Conservation (phyloP, 2,888 invertebrate species). For the Drepanosiphum platanoidis region DNA sequence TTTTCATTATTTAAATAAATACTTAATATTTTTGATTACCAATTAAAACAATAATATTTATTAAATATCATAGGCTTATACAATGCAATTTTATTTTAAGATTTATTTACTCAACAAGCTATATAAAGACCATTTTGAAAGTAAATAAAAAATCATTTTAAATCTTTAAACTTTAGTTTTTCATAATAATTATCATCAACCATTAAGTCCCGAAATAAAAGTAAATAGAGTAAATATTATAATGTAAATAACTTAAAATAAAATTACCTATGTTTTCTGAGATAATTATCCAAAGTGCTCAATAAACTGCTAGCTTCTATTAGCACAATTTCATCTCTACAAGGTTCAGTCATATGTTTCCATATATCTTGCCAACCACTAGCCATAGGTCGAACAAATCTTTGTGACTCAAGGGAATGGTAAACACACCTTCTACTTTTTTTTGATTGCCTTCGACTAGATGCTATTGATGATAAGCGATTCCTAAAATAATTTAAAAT, state of each 20-base stretch:
- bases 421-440: conserved; percentile 89
- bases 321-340: conserved; percentile 85
- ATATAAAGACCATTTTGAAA: too few species aligned
- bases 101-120: too few species aligned
- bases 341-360: conserved; percentile 84
- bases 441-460: conserved; percentile 84
- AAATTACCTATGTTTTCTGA: conserved; percentile 82
- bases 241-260: neutral
- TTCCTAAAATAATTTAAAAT: conserved; percentile 69
- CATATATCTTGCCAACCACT: conserved; percentile 85
- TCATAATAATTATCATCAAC: neutral
- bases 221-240: neutral
- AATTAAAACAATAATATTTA: too few species aligned
- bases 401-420: conserved; percentile 89
- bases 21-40: too few species aligned
- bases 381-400: conserved; percentile 73
- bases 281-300: conserved; percentile 87
- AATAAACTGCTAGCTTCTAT: conserved; percentile 86
- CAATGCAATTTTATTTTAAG: too few species aligned
- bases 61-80: too few species aligned
- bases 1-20: too few species aligned
- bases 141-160: too few species aligned
- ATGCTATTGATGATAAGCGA: conserved; percentile 80
- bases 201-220: too few species aligned
- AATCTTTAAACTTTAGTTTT: too few species aligned